Conservation (phyloP, 2,797 vertebrate species). For the Oryzias dopingdopingensis region DNA sequence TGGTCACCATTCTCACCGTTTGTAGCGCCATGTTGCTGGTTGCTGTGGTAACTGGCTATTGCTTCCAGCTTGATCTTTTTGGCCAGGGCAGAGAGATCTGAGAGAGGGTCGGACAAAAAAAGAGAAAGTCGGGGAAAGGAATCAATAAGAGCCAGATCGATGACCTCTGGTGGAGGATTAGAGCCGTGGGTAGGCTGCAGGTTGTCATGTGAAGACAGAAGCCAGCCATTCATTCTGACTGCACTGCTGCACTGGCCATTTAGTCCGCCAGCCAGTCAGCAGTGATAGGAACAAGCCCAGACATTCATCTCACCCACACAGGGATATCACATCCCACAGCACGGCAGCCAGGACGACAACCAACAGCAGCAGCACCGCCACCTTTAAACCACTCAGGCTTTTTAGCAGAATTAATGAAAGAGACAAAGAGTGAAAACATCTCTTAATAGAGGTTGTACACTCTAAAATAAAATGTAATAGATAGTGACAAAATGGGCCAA, state of each 20-base stretch:
- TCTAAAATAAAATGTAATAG: slow-evolving; percentile 76
- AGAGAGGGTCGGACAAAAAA: slow-evolving; percentile 35
- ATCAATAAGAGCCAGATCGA: slow-evolving; percentile 75
- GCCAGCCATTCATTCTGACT: slow-evolving; percentile 69
- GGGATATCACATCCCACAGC: slow-evolving; percentile 62
- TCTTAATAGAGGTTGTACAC: slow-evolving; percentile 69
- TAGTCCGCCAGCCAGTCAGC: slow-evolving; percentile 73
- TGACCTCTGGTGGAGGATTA: slow-evolving; percentile 71
- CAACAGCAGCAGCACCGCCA: slow-evolving; percentile 26
- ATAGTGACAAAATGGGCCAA: slow-evolving; percentile 72
- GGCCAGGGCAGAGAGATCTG: slow-evolving; percentile 80
- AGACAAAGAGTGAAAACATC: slow-evolving; percentile 19
- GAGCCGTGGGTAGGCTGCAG: slow-evolving; percentile 70
- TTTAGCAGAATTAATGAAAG: slow-evolving; percentile 37
- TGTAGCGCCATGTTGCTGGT: slow-evolving; percentile 86
- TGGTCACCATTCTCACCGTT: slow-evolving; percentile 95
- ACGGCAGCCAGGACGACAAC: slow-evolving; percentile 32
- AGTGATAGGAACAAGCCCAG: slow-evolving; percentile 69
- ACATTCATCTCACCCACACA: slow-evolving; percentile 75
- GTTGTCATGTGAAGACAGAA: slow-evolving; percentile 74
- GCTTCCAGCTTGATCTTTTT: slow-evolving; percentile 99
- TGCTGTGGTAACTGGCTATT: slow-evolving; percentile 91
- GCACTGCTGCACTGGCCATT: slow-evolving; percentile 71
- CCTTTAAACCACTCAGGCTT: slow-evolving; percentile 36
- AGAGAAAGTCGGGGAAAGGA: slow-evolving; percentile 29